Base-by-base conservation (phyloP, 2,888 invertebrate genomes). In the Nomada fabriciana region DNA sequence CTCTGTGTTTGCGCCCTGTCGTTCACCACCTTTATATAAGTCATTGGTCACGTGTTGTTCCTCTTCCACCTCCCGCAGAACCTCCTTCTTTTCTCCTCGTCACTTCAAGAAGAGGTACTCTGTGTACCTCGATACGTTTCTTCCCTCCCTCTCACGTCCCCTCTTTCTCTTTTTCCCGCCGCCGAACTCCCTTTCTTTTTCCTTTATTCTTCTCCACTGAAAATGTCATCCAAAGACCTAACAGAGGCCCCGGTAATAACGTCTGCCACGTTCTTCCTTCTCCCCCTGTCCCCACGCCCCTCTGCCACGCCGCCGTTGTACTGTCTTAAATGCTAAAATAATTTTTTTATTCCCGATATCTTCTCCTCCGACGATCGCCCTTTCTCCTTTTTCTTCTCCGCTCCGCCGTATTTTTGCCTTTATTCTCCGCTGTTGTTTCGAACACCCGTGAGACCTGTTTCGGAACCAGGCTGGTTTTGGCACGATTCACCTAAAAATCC, bases 1-100 rank as follows among this genome's bases (percentile, higher is more conserved):
- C 90, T 93, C 92, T 91, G 93, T 91, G 89, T 93, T 92, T 90
- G 91, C 91, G 90, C 90, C 92, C 91, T 90, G 92, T 91, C 91
- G 93, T 90, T 88, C 90, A 81, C 89, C 90, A 92, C 91, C 92
- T 93, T 94, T 94, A 93, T 94, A 94, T 93, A 94, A 93, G 92
- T 91, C 90, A 92, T 91, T 91, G 93, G 92, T 94, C 94, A 94
- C 93, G 94, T 94, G 94, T 89, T 89, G 75, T 90, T 86, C 88
- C 86, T 84, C 88, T 83, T 83, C 86, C 76, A 76, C 82, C 86
- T 70, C 85, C 73, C 84, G 81, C 77, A 82, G 86, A 79, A 64
- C 85, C 88, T 82, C 85, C 84, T 80, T 83, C 84, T 83, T 86
- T 73, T 76, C 77, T 72, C 70, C 78, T 67, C 76, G 70, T 77